Evolutionary conservation across 2,888 invertebrate species (phyloP).

Genomic region (Drosophila bunnanda): DNA sequence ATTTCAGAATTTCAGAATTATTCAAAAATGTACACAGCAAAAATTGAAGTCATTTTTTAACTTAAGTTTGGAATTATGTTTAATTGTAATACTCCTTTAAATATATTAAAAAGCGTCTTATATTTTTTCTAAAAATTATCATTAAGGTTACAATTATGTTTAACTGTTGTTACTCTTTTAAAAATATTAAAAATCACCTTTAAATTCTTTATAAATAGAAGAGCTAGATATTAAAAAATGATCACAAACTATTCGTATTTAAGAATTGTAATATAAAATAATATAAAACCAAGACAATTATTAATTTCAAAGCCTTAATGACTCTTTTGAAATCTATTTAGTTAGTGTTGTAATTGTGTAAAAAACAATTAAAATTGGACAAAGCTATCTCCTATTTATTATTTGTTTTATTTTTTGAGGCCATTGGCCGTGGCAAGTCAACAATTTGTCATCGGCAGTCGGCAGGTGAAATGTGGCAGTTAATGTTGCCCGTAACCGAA

Average conservation of each 20-base stretch:
- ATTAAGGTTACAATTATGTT: no score
- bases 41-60: background rate
- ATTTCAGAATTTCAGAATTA: background rate
- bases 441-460: conserved; percentile 52
- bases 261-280: background rate
- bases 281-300: background rate
- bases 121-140: background rate
- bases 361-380: conserved; percentile 5
- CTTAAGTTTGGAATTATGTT: background rate
- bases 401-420: conserved; percentile 39
- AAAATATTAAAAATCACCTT: background rate
- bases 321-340: background rate
- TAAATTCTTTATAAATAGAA: background rate
- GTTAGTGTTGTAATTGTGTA: background rate
- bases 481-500: conserved; percentile 30
- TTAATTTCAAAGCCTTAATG: background rate
- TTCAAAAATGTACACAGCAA: background rate
- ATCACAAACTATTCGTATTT: background rate
- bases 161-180: fast-evolving
- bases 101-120: background rate
- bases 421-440: conserved; percentile 58
- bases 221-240: background rate
- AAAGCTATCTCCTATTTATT: background rate
- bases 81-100: no score
- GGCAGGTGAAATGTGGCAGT: conserved; percentile 21